Percentiles rank a stretch among this genome's conserved stretches.
phyloP scores from a whole-genome alignment of 2,797 vertebrate genomes.

The Nannoperca australis region DNA sequence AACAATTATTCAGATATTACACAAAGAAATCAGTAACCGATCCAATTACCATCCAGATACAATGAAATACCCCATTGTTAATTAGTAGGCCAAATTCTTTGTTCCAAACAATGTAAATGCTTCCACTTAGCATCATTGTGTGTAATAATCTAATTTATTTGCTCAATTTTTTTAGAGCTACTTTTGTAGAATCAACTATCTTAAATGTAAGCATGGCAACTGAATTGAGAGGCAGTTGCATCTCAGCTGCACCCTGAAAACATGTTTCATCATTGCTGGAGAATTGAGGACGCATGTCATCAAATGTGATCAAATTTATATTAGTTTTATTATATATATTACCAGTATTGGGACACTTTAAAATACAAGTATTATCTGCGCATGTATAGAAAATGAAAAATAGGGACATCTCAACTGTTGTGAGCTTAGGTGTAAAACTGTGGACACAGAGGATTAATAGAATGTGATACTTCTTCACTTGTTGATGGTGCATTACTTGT shows the following conservation, averaged over 20 bases:
- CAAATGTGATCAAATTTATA: too few species aligned
- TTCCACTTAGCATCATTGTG: too few species aligned
- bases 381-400: slow-evolving; percentile 3
- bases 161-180: not conserved
- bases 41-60: not conserved
- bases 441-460: not conserved
- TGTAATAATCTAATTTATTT: too few species aligned
- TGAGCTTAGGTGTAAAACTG: not conserved
- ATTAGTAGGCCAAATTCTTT: not conserved
- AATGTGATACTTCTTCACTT: not conserved
- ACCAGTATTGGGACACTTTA: not conserved
- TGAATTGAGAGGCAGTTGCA: not conserved
- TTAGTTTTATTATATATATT: too few species aligned
- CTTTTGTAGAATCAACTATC: too few species aligned
- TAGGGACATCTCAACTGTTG: not conserved
- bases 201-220: too few species aligned
- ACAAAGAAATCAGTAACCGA: not conserved
- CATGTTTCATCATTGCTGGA: not conserved
- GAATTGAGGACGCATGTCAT: not conserved
- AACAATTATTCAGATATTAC: not conserved
- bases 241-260: slow-evolving; percentile 1
- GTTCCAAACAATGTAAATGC: too few species aligned
- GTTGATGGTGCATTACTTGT: not conserved
- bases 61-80: not conserved
- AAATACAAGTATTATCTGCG: not conserved